phyloP scores from a whole-genome alignment of 2,888 invertebrate species.

The Lochmaea crataegi region DNA sequence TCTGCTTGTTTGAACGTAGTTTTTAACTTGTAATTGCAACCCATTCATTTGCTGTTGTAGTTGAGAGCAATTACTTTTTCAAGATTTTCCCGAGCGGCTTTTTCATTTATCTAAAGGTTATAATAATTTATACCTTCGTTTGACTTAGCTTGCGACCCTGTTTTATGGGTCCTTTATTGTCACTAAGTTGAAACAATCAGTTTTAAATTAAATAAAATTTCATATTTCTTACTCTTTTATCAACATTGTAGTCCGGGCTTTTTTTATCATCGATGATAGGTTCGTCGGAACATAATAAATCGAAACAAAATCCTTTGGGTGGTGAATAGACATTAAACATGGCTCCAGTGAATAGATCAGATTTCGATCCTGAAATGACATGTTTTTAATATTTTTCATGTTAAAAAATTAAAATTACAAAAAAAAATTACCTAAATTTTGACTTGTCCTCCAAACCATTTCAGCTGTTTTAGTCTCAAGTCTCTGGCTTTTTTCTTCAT shows the following conservation, averaged over 20 bases:
- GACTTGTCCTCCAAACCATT: conserved; percentile 85
- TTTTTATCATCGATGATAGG: conserved; percentile 87
- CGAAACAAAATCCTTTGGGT: conserved; percentile 94
- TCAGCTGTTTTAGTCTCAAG: conserved; percentile 75
- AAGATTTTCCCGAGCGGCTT: too few species aligned
- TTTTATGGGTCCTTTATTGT: too few species aligned
- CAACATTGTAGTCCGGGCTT: conserved; percentile 87
- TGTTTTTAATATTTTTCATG: too few species aligned
- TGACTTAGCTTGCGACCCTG: too few species aligned
- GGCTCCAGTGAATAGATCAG: conserved; percentile 71
- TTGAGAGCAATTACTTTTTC: too few species aligned
- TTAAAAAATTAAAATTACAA: too few species aligned
- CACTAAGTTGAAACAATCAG: too few species aligned
- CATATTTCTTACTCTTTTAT: conserved; percentile 69
- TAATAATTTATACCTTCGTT: too few species aligned
- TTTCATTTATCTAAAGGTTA: too few species aligned
- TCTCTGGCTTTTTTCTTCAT: conserved; percentile 80
- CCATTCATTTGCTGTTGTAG: too few species aligned
- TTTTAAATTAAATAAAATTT: not conserved
- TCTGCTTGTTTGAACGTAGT: too few species aligned
- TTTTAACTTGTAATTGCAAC: too few species aligned
- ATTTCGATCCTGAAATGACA: conserved; percentile 67
- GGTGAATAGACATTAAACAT: conserved; percentile 86
- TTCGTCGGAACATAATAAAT: conserved; percentile 84
- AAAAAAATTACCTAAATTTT: conserved; percentile 72